These are phyloP conservation scores for Xestia sexstrigata DNA, from an alignment of 2,888 invertebrate genomes.

Conservation along the genomic window DNA sequence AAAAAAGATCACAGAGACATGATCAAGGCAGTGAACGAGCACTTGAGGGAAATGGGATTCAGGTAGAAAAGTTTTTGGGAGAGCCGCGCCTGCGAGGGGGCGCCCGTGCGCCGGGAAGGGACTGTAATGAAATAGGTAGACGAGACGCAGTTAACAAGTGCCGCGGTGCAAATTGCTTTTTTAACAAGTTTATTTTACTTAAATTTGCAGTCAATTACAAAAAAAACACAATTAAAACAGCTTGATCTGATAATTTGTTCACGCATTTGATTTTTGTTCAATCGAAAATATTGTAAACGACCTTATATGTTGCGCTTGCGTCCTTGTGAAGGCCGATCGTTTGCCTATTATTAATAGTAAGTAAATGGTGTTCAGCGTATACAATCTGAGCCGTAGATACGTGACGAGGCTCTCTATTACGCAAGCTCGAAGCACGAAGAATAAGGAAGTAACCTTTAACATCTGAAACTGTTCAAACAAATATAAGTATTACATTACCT, in stretches of 20 bases:
- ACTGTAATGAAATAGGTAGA: constrained; percentile 74
- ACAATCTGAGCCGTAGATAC: constrained; percentile 77
- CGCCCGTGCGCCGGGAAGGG: constrained; percentile 63
- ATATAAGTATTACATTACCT: constrained; percentile 82
- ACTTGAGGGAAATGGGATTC: constrained; percentile 79
- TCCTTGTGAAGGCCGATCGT: constrained; percentile 87
- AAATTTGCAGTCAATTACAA: constrained; percentile 68
- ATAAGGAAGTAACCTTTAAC: constrained; percentile 89
- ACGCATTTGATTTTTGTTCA: constrained; percentile 69
- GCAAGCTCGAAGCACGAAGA: constrained; percentile 79
- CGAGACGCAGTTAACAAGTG: constrained; percentile 70
- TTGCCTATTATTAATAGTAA: constrained; percentile 76
- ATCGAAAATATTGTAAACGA: constrained; percentile 73
- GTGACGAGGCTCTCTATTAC: constrained; percentile 81
- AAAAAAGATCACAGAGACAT: constrained; percentile 74
- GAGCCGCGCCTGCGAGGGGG: constrained; percentile 56
- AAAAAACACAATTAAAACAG: constrained; percentile 59
- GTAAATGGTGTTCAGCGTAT: constrained; percentile 74
- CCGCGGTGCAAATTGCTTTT: constrained; percentile 74
- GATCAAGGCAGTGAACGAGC: constrained; percentile 76
- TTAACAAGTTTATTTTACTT: constrained; percentile 72
- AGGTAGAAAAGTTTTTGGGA: constrained; percentile 72
- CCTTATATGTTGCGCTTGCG: constrained; percentile 77
- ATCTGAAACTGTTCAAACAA: constrained; percentile 85
- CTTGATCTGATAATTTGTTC: constrained; percentile 66